These are phyloP conservation scores for Dendrolimus punctatus DNA, from an alignment of 1,140 invertebrate genomes.

Conservation along the genomic window DNA sequence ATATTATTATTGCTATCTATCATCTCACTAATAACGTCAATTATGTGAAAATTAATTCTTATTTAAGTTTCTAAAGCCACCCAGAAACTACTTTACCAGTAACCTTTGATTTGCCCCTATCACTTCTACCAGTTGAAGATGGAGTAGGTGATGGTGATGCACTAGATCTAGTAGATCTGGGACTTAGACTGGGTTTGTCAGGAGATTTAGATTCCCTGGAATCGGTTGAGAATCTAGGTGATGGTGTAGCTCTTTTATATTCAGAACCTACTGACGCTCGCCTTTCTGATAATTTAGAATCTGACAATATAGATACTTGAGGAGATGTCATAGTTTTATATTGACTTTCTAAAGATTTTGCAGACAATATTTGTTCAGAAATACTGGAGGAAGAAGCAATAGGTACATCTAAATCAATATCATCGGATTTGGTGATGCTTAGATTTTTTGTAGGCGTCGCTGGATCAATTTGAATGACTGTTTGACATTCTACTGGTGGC, in stretches of 20 bases:
- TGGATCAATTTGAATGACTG: conserved; percentile 53
- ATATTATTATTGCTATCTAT: conserved; percentile 36
- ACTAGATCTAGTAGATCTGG: conserved; percentile 12
- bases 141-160: conserved; percentile 32
- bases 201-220: conserved; percentile 1
- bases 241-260: too few relatives aligned
- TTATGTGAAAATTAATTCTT: background rate
- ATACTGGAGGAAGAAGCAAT: conserved; percentile 43
- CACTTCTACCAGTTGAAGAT: conserved; percentile 50
- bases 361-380: conserved; percentile 46
- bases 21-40: conserved; percentile 44
- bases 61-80: conserved; percentile 71
- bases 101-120: conserved; percentile 77
- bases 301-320: conserved; percentile 7
- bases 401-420: conserved; percentile 46
- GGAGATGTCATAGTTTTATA: conserved; percentile 22
- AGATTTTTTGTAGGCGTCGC: conserved; percentile 38
- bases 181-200: conserved; percentile 7
- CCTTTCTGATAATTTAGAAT: conserved; percentile 1
- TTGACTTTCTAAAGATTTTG: conserved; percentile 35
- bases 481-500: conserved; percentile 25
- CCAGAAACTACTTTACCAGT: conserved; percentile 78
- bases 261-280: too few relatives aligned
- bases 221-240: too few relatives aligned
- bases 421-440: conserved; percentile 55